These are phyloP conservation scores for Ophion slaviceki DNA, from an alignment of 2,888 invertebrate genomes.

Conservation along the genomic window DNA sequence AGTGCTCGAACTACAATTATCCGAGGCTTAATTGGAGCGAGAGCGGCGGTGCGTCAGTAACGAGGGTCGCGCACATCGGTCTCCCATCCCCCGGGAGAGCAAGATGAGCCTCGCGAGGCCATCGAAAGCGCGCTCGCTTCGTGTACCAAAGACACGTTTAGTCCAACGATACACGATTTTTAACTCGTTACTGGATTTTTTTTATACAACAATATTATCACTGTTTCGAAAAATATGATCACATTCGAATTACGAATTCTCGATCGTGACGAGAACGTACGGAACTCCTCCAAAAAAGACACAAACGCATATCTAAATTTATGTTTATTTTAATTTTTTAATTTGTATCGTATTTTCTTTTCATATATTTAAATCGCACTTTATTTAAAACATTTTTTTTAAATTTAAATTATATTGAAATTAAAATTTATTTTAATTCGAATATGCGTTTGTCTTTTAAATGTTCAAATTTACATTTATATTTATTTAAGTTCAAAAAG, in stretches of 20 bases:
- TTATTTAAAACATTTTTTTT: too few species aligned
- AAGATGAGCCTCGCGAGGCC: slow-evolving; percentile 13
- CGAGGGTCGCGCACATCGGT: slow-evolving; percentile 40
- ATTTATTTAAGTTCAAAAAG: too few species aligned
- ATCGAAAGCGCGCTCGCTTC: slow-evolving; percentile 3
- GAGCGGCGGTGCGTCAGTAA: slow-evolving; percentile 45
- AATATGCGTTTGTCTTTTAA: too few species aligned
- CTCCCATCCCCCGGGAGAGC: slow-evolving; percentile 14
- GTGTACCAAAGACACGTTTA: background rate
- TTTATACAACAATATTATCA: background rate
- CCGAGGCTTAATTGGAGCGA: slow-evolving; percentile 62
- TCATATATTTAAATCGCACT: too few species aligned
- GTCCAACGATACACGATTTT: background rate
- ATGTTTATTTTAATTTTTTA: background rate
- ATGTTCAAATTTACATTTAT: too few species aligned
- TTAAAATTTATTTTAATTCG: too few species aligned
- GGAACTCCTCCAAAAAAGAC: too few species aligned
- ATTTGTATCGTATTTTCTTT: too few species aligned
- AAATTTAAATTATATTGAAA: too few species aligned
- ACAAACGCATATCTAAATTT: too few species aligned
- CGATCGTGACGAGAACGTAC: too few species aligned
- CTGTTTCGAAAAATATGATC: background rate
- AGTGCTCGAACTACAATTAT: slow-evolving; percentile 54
- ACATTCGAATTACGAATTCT: background rate
- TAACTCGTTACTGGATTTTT: background rate